Percentiles rank a stretch among this genome's conserved stretches.
Conservation (phyloP, 1,140 invertebrate species). For the Drosophila guanche region DNA sequence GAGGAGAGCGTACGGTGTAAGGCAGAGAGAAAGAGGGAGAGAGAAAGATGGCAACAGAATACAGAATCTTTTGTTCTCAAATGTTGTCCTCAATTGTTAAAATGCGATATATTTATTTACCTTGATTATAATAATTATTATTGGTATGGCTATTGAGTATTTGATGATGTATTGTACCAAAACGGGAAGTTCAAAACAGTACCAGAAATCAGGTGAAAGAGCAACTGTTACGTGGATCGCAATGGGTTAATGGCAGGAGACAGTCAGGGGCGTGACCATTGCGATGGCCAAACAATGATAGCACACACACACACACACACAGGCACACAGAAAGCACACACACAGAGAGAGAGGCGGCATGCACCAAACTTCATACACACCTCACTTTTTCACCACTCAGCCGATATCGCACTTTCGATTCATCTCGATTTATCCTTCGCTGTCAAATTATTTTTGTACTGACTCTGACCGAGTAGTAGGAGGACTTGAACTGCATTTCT, state of each 20-base stretch:
- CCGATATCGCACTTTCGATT: conserved; percentile 17
- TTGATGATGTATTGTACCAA: conserved; percentile 27
- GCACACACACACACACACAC: conserved; percentile 11
- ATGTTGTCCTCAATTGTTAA: conserved; percentile 80
- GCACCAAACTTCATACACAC: conserved; percentile 3
- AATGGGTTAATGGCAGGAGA: conserved; percentile 18
- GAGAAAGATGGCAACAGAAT: conserved; percentile 62
- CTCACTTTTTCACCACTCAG: background rate
- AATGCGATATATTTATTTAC: conserved; percentile 73
- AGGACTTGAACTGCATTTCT: conserved; percentile 2
- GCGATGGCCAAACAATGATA: conserved; percentile 8
- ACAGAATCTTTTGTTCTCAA: conserved; percentile 78
- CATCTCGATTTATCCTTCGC: conserved; percentile 20
- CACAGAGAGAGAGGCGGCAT: background rate
- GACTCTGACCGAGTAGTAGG: conserved; percentile 1
- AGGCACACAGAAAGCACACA: conserved; percentile 4
- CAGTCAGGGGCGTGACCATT: too few species aligned
- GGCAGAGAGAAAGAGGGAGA: conserved; percentile 16
- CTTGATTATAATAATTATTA: conserved; percentile 63
- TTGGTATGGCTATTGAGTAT: conserved; percentile 42
- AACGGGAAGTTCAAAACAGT: conserved; percentile 60
- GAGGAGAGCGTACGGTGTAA: background rate
- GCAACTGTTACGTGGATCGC: conserved; percentile 60
- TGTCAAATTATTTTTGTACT: conserved; percentile 24
- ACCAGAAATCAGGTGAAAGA: conserved; percentile 66